phyloP scores from a whole-genome alignment of 2,113 vertebrate species.

The Kryptolebias marmoratus region DNA sequence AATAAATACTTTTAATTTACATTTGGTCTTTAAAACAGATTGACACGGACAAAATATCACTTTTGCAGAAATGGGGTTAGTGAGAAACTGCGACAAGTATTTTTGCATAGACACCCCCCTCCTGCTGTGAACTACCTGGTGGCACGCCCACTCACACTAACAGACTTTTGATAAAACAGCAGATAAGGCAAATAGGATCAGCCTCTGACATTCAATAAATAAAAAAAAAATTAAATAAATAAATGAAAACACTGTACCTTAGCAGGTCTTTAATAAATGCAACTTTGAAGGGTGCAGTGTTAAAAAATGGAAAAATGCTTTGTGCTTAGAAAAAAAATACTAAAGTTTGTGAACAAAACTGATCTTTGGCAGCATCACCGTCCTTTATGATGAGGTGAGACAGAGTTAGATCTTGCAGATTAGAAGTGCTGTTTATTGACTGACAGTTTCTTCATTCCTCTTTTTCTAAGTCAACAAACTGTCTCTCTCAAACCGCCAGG shows the following conservation, averaged over 20 bases:
- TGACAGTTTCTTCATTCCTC: too few species aligned
- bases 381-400: neutral
- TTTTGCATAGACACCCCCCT: constrained; percentile 3
- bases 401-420: neutral
- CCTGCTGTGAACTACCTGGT: constrained; percentile 25
- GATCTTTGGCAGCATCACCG: too few species aligned
- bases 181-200: constrained; percentile 25
- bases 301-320: too few species aligned
- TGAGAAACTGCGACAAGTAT: constrained; percentile 7
- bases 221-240: too few species aligned
- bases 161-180: constrained; percentile 45
- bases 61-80: constrained; percentile 18
- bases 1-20: too few species aligned
- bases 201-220: too few species aligned
- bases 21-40: neutral
- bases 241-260: too few species aligned
- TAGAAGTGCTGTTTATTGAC: constrained; percentile 19
- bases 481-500: constrained; percentile 73
- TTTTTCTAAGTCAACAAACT: neutral
- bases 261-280: too few species aligned
- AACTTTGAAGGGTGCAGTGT: too few species aligned
- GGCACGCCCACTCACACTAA: constrained; percentile 37
- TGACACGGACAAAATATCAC: neutral
- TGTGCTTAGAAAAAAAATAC: too few species aligned
- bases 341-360: too few species aligned